Evolutionary conservation across 1,140 invertebrate genomes (phyloP), one percentile per base, ranked within the genome.

Genomic region (Tetraneura akinire): DNA sequence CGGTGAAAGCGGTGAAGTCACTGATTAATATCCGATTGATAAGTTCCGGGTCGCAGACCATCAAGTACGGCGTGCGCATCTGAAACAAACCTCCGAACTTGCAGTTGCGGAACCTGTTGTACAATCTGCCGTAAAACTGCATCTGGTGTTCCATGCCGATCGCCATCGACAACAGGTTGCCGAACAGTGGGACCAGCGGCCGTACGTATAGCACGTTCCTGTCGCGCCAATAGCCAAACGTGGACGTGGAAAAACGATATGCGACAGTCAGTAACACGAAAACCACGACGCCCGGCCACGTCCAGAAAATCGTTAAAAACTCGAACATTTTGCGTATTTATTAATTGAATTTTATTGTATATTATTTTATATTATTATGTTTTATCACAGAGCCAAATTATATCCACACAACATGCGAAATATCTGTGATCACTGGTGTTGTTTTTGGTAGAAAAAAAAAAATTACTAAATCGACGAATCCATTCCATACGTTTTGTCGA

Each of bases 1-100:
- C 85, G 0, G 84, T 82, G 71, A 89, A 45, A 23, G 47, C 76
- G 55, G 49, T 18, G 37, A 55, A 90, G 82, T 90, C 89, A 42
- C 87, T 88, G 11, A 88, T 87, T 11, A 88, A 26, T 3, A 89
- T 82, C 4, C 85, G 82, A 66, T 86, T 87, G 13, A 80, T 57
- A 10, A 80, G 49, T 1, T 49, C 64, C n/a, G 76, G 81, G 60
- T 80, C 76, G 14, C 66, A 76, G 14, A 81, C 47, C 76, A 80
- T 51, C 23, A 84, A 32, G 11, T 51, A 62, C 10, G 83, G 83
- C 29, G n/a, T 81, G 16, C 71, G 70, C 45, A 83, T 53, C 42
- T 81, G 68, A 47, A 80, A 83, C 0, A 82, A 62, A 2, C 83
- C 82, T 13, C 82, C 60, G 29, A 37, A 74, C 42, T 18, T 14